These are phyloP conservation scores for Sialia sialis DNA, from an alignment of 2,113 vertebrate genomes.

Conservation along the genomic window DNA sequence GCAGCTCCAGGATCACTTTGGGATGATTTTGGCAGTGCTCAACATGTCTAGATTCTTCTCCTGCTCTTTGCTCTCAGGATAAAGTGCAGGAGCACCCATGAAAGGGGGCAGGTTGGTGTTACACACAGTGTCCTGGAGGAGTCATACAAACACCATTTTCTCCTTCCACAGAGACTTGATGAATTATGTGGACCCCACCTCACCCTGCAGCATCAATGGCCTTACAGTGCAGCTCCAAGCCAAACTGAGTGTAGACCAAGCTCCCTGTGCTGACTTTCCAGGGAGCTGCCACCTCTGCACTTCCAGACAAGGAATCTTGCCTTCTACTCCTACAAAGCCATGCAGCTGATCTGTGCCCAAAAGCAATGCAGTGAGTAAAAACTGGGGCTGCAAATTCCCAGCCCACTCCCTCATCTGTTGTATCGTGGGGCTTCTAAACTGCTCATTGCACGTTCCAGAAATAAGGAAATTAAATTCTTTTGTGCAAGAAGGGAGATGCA, in stretches of 20 bases:
- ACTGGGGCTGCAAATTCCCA: background rate
- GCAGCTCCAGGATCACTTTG: background rate
- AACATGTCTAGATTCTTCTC: background rate
- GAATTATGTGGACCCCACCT: background rate
- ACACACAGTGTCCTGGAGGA: background rate
- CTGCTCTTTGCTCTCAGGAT: background rate
- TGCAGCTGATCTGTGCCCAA: accelerated
- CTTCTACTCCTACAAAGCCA: background rate
- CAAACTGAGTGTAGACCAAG: background rate
- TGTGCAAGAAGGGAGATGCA: background rate
- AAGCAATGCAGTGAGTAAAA: background rate
- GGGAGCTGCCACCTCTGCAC: background rate
- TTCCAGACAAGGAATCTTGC: background rate
- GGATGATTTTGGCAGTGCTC: background rate
- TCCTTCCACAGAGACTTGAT: background rate
- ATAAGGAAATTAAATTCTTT: background rate
- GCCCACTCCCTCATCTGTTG: background rate
- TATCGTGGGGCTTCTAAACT: background rate
- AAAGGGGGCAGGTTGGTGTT: background rate
- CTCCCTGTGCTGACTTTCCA: background rate
- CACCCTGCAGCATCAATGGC: background rate
- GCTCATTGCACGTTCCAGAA: background rate
- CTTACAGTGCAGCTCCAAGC: background rate
- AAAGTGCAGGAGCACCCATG: background rate
- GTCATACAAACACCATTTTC: background rate